Base-by-base conservation (phyloP, 2,888 invertebrate species). In the Himalopsyche anomala region DNA sequence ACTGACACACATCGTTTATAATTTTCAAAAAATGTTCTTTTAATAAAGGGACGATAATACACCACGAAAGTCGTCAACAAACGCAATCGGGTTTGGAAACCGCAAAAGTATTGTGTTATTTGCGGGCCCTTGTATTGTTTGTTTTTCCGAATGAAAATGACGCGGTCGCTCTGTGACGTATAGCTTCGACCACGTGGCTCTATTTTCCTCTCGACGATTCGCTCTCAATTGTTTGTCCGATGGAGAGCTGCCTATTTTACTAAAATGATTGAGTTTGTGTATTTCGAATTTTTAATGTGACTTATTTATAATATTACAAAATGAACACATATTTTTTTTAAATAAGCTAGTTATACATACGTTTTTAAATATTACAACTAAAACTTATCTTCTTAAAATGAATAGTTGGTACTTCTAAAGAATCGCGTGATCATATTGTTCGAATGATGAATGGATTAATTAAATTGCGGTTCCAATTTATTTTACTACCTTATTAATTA, bases 41-140 rank as follows among this genome's bases (percentile, higher is more conserved):
- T 4, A 36, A 28, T 0, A 12, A 28, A 36, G 8, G 28, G 28
- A 11, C 9, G 9, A 8, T 11, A 69, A 62, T 55, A 62, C 19
- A n/a, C 62, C 28, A 28, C 69, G 69, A 69, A 69, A 69, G 69
- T 74, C 74, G 38, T 74, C 74, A 74, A 74, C 38, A 36, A 36
- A 36, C 12, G 38, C 74, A 51, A 51, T 51, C 51, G 74, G 74
- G 15, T 38, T 38, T 28, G 51, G 51, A 51, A 36, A 74, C 74
- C 38, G 74, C 74, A 74, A 36, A 74, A 74, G 74, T 74, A 74
- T 38, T 74, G 38, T 74, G 74, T 74, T 74, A 38, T 74, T 74
- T 74, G 74, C 69, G 69, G 51, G 69, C 36, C 9, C 38, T 74
- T 36, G 74, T 36, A 9, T 5, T 74, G 38, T 74, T 74, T 38